phyloP scores from a whole-genome alignment of 2,888 invertebrate genomes.

The Germaria angustata region DNA sequence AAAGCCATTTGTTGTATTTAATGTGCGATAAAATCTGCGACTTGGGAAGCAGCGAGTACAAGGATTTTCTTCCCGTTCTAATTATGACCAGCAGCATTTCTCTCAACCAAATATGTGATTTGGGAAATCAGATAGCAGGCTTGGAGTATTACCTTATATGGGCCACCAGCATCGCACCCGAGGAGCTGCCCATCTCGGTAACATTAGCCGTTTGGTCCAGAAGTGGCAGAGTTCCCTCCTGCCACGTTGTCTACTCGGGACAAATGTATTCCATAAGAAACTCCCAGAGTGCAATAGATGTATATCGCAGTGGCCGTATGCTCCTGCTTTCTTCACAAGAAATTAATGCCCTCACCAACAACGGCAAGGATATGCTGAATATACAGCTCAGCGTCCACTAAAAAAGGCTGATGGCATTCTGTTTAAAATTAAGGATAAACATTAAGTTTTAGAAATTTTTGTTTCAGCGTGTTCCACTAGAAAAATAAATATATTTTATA shows the following conservation, averaged over 20 bases:
- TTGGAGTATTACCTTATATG: slow-evolving; percentile 73
- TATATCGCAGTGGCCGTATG: slow-evolving; percentile 71
- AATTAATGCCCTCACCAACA: slow-evolving; percentile 70
- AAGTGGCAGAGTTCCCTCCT: slow-evolving; percentile 63
- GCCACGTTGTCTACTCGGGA: slow-evolving; percentile 73
- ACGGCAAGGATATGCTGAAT: slow-evolving; percentile 72
- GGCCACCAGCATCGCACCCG: slow-evolving; percentile 73
- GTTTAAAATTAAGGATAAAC: not conserved
- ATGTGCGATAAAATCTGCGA: slow-evolving; percentile 73
- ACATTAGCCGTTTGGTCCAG: slow-evolving; percentile 73
- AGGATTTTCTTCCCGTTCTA: slow-evolving; percentile 74
- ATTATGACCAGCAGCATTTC: slow-evolving; percentile 74
- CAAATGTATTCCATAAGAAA: slow-evolving; percentile 73
- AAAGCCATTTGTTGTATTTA: slow-evolving; percentile 74
- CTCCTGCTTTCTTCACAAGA: slow-evolving; percentile 71
- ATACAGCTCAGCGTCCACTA: slow-evolving; percentile 71
- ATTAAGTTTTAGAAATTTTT: not conserved
- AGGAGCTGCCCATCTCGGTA: slow-evolving; percentile 69
- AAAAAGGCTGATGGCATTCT: not conserved
- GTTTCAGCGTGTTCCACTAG: not conserved
- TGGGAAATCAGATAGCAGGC: not conserved
- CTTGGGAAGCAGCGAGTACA: slow-evolving; percentile 70
- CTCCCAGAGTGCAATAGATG: slow-evolving; percentile 66
- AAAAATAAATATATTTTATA: slow-evolving; percentile 6
- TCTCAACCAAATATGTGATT: slow-evolving; percentile 66